Base-by-base conservation (phyloP, 1,140 invertebrate genomes). In the Psix sp. region DNA sequence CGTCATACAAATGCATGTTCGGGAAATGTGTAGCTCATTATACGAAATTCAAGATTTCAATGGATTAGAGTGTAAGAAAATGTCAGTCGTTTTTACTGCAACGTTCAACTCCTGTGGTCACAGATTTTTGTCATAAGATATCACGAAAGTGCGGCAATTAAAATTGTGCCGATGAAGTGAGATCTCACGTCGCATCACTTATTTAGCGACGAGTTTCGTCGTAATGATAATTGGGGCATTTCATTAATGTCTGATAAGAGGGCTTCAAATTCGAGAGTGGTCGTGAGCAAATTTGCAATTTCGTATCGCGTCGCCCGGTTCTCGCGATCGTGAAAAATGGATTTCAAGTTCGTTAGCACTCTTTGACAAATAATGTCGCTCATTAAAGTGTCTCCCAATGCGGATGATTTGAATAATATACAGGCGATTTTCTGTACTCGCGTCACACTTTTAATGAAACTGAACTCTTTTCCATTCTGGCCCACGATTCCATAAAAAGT, bases 61-160 rank as follows among this genome's bases (percentile, higher is more conserved):
- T 36, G 57, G 63, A 57, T 67, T 67, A 67, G n/a, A 57, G 49
- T 49, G 52, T 43, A 7, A 15, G 43, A 26, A 42, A 67, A 66
- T n/a, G n/a, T n/a, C n/a, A n/a, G 35, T 48, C 26, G 33, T 48
- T 29, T n/a, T 31, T n/a, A n/a, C n/a, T n/a, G n/a, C n/a, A n/a
- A n/a, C n/a, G n/a, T n/a, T n/a, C n/a, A n/a, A n/a, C n/a, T n/a
- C n/a, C n/a, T n/a, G n/a, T n/a, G n/a, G n/a, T n/a, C n/a, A n/a
- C n/a, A n/a, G n/a, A n/a, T n/a, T n/a, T n/a, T n/a, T n/a, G n/a
- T n/a, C n/a, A n/a, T n/a, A n/a, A n/a, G n/a, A n/a, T n/a, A n/a
- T n/a, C n/a, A n/a, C n/a, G n/a, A n/a, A n/a, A n/a, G n/a, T n/a
- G n/a, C n/a, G n/a, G n/a, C n/a, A n/a, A n/a, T n/a, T n/a, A n/a